Conservation (phyloP, 2,113 vertebrate genomes). For the Bubo blakistoni region DNA sequence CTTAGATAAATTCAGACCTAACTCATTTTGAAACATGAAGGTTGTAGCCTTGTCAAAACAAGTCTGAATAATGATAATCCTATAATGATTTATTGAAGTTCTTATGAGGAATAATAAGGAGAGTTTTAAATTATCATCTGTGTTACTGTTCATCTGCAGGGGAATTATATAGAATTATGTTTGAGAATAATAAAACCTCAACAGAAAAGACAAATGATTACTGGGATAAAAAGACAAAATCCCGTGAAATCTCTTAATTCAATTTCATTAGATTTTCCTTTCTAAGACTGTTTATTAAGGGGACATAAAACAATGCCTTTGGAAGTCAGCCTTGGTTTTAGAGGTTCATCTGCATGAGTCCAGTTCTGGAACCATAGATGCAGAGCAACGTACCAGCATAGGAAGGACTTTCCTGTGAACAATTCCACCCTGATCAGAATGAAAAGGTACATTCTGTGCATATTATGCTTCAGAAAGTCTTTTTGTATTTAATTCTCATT, state of each 20-base stretch:
- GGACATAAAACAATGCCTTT: not conserved
- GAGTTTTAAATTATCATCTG: slow-evolving; percentile 37
- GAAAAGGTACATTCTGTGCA: not conserved
- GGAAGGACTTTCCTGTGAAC: not conserved
- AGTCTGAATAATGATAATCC: slow-evolving; percentile 45
- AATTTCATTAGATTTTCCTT: not conserved
- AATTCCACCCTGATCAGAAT: not conserved
- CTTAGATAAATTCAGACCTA: slow-evolving; percentile 49
- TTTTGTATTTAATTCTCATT: not conserved
- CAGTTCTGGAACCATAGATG: not conserved
- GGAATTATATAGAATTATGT: not conserved
- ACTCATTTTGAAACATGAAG: slow-evolving; percentile 43
- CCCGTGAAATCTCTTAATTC: not conserved
- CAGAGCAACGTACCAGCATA: not conserved
- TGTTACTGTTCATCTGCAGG: slow-evolving; percentile 1
- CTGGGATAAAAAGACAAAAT: not conserved
- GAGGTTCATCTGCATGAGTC: not conserved
- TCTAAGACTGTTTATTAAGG: not conserved
- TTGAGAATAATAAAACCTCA: not conserved
- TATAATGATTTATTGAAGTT: slow-evolving; percentile 51
- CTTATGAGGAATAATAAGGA: slow-evolving; percentile 54
- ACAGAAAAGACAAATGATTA: not conserved
- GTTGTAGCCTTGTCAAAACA: slow-evolving; percentile 60
- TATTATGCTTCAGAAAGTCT: not conserved
- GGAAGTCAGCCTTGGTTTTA: not conserved